Base-by-base conservation (phyloP, 2,797 vertebrate genomes). In the Petrocephalus schoutedeni region DNA sequence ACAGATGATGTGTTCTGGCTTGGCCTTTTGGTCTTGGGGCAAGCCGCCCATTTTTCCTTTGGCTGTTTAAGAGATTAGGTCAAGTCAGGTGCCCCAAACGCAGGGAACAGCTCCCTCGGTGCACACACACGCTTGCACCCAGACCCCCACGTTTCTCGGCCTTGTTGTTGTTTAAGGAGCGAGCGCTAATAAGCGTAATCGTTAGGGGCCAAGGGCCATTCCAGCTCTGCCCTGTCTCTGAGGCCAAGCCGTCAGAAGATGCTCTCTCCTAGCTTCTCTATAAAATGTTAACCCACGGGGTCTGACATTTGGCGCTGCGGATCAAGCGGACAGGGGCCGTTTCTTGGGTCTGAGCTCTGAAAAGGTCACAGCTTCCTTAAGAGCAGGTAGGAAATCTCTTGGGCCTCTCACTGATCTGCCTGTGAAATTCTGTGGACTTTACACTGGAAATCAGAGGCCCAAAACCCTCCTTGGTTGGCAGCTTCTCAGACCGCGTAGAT, bases 301-400 rank as follows among this genome's bases (percentile, higher is more conserved):
- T 83, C 80, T 83, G 80, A 83, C 80, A 83, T 83, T 83, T 83
- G 80, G 45, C 23, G 80, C 49, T 2, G 7, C 9, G n/a, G 80
- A 83, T 83, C 80, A 83, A 83, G 80, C 10, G 49, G 53, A 28
- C n/a, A 51, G 80, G 36, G 41, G 19, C n/a, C 80, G 19, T 45
- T 83, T 23, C 59, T 23, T 64, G 59, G 49, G 49, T 59, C 4
- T 71, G 36, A 86, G 57, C 71, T 89, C 87, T 19, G 87, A 58
- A 83, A 83, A 89, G 88, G 87, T 88, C 88, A 87, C 53, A 84
- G 67, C 28, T 86, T 71, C 86, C 83, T 64, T 85, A 64, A 64
- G 82, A 32, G 4, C 67, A 85, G 83, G 53, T 14, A 85, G 23
- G 41, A 53, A 45, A 45, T 83, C 80, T 83, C 19, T 45, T 51